Conservation (phyloP, 2,113 vertebrate genomes). For the Indicator indicator region DNA sequence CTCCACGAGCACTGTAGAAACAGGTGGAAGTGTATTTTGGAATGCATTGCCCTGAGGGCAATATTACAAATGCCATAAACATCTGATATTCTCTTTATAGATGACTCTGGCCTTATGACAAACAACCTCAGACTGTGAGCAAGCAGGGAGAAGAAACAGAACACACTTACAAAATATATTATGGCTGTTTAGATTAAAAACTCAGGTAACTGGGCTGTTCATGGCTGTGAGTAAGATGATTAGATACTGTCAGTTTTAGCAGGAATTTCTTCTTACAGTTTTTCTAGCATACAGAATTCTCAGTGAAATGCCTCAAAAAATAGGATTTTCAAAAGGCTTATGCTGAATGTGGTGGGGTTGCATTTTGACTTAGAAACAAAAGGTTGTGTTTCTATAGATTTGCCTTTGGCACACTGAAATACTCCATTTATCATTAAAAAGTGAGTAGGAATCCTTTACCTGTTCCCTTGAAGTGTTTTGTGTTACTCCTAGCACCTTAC, state of each 20-base stretch:
- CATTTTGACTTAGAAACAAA: neutral
- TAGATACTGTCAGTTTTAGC: neutral
- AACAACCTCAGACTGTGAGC: neutral
- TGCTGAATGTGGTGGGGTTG: neutral
- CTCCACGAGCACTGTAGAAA: neutral
- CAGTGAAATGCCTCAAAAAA: neutral
- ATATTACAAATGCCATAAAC: neutral
- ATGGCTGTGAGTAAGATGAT: neutral
- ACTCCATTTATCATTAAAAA: neutral
- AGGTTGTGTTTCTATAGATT: neutral
- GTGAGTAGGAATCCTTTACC: neutral
- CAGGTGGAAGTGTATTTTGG: neutral
- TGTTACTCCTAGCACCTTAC: neutral
- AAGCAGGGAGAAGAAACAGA: neutral
- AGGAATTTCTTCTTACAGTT: neutral
- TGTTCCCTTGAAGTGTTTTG: neutral
- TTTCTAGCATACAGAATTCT: neutral
- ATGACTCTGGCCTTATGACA: neutral
- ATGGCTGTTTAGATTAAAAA: neutral
- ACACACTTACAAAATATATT: neutral
- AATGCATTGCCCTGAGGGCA: neutral
- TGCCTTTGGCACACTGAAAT: neutral
- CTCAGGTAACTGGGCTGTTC: neutral
- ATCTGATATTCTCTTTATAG: neutral
- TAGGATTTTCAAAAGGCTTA: conserved; percentile 20